Evolutionary conservation across 2,888 invertebrate species (phyloP), one percentile per base, ranked within the genome.

Genomic region (Laspeyria flexula): DNA sequence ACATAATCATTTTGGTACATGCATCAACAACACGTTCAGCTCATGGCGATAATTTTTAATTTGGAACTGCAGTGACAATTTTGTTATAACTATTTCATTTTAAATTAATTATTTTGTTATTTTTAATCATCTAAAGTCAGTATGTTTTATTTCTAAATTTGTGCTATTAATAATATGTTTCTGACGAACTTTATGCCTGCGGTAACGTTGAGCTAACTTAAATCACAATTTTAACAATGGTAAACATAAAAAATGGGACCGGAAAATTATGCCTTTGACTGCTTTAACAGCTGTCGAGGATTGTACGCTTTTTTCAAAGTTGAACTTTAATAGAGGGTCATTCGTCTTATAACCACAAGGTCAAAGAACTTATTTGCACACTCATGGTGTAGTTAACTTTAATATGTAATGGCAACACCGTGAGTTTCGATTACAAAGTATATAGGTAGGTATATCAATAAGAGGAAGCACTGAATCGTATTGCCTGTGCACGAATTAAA

Each of bases 351-450:
- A 57, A 55, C 40, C 6, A 7, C 55, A 60, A 69, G 72, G 71
- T 64, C 51, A 62, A 60, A 52, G 29, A 69, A 63, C 73, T 71
- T 63, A 69, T 63, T 60, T 55, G 54, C 63, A 52, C 58, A 56
- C 44, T 56, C 45, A 31, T 42, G 18, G 25, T 35, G 51, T 51
- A 52, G 40, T 43, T 42, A 55, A 16, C 12, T 30, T 39, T 30
- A 43, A 39, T 46, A 49, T 55, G n/a, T 43, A 43, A 35, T 65
- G 25, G 55, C 42, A 56, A 46, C 47, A 51, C 49, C 51, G 33
- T 53, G 37, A 52, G 29, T 42, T 42, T 35, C 18, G 44, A 52
- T 47, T 44, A 49, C 16, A 50, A 2, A 45, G n/a, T 18, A 15
- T 25, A 21, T 21, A 21, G 21, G 34, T 1, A 42, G 38, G 13